Evolutionary conservation across 2,113 vertebrate genomes (phyloP).

Genomic region (Pycnonotus jocosus): DNA sequence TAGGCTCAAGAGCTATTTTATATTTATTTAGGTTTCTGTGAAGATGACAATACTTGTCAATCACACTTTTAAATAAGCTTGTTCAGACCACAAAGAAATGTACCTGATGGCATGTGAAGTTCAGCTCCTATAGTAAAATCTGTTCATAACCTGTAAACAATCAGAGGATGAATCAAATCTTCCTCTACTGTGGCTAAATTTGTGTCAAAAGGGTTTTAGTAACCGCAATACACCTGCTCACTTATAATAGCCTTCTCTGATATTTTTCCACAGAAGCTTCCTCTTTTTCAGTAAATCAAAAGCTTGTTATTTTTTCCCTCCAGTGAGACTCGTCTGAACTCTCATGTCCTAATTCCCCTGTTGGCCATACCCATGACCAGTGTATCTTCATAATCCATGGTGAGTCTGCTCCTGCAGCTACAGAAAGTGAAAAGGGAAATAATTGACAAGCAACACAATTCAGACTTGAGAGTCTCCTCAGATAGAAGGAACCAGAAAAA

Average conservation of each 20-base stretch:
- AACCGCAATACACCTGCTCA: not conserved
- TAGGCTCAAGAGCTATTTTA: constrained; percentile 1
- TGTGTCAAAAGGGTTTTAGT: not conserved
- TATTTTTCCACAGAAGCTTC: not conserved
- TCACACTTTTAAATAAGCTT: not conserved
- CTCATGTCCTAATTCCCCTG: not conserved
- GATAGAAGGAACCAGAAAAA: not conserved
- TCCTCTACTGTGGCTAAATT: not conserved
- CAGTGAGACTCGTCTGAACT: not conserved
- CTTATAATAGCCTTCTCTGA: not conserved
- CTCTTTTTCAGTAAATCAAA: not conserved
- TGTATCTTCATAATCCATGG: not conserved
- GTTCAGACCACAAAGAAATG: not conserved
- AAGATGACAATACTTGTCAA: not conserved
- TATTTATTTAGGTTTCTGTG: constrained; percentile 30
- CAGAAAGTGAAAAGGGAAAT: not conserved
- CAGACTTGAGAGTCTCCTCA: not conserved
- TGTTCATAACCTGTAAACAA: not conserved
- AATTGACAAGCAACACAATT: not conserved
- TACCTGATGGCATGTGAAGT: not conserved
- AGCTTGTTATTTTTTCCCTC: not conserved
- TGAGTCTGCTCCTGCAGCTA: not conserved
- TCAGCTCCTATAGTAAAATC: not conserved
- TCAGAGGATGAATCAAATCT: not conserved
- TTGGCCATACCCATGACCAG: not conserved